These are phyloP conservation scores for Dioctria rufipes DNA, from an alignment of 2,888 invertebrate species.

Conservation along the genomic window DNA sequence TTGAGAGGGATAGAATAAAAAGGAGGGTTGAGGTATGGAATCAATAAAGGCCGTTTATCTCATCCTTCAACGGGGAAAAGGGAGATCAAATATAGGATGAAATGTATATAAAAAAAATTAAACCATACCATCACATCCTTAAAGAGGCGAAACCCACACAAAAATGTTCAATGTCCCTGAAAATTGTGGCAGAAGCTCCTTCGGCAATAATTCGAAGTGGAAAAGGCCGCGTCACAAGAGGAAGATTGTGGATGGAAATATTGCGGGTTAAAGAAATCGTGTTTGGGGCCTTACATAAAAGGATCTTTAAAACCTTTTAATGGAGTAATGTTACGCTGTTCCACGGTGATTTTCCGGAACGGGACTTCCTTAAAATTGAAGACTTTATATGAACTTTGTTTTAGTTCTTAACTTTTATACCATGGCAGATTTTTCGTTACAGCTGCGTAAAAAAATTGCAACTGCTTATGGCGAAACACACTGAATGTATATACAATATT, in stretches of 20 bases:
- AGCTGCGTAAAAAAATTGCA: too few relatives aligned
- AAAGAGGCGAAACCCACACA: background rate
- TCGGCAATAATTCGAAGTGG: background rate
- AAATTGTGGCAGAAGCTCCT: conserved; percentile 20
- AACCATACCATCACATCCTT: conserved; percentile 33
- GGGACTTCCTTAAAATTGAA: conserved; percentile 23
- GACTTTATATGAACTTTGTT: background rate
- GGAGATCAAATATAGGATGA: conserved; percentile 39
- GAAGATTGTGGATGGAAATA: conserved; percentile 3
- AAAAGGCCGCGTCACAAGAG: conserved; percentile 20
- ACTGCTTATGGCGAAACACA: too few relatives aligned
- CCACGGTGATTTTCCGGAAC: conserved; percentile 48
- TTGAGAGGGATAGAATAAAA: background rate
- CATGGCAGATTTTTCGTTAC: too few relatives aligned
- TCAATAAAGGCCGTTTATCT: conserved; percentile 49
- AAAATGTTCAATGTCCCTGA: conserved; percentile 10
- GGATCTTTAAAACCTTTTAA: conserved; percentile 52
- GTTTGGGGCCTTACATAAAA: conserved; percentile 38
- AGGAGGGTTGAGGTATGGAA: conserved; percentile 31
- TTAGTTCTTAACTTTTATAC: too few relatives aligned
- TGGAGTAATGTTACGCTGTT: conserved; percentile 42
- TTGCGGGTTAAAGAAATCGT: too few relatives aligned
- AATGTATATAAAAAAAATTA: conserved; percentile 47
- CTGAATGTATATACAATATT: too few relatives aligned
- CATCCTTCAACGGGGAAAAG: conserved; percentile 22